Conservation (phyloP, 2,797 vertebrate genomes). For the Poeciliopsis presidionis region DNA sequence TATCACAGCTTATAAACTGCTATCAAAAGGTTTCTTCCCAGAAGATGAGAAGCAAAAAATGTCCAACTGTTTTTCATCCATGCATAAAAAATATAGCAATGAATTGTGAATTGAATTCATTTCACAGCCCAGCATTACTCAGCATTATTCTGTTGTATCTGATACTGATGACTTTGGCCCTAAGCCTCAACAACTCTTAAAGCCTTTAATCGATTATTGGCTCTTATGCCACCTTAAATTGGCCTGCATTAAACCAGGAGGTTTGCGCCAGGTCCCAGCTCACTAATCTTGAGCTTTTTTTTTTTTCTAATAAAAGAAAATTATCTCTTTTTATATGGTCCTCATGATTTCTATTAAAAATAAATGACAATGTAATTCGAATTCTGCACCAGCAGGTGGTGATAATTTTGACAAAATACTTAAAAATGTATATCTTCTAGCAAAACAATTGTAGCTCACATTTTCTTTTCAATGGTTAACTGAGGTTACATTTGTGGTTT, state of each 20-base stretch:
- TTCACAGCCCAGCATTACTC: constrained; percentile 11
- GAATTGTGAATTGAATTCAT: background rate
- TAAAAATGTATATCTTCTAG: background rate
- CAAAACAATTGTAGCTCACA: background rate
- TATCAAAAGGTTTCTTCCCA: background rate
- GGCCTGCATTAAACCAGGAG: background rate
- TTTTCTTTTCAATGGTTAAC: background rate
- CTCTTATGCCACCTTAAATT: constrained; percentile 1
- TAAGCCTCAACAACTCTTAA: constrained; percentile 21
- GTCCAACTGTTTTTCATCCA: background rate
- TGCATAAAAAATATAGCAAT: background rate
- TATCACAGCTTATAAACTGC: background rate
- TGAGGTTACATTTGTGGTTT: background rate
- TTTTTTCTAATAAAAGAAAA: background rate
- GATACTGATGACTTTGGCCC: constrained; percentile 21
- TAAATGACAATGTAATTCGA: background rate
- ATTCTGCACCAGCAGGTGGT: background rate
- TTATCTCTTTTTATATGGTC: background rate
- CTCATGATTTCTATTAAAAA: background rate
- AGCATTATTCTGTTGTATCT: constrained; percentile 15
- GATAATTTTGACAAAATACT: background rate
- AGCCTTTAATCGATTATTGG: constrained; percentile 20
- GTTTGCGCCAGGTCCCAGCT: background rate
- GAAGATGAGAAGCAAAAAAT: background rate
- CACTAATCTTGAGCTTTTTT: background rate